Conservation (phyloP, 2,888 invertebrate species). For the Meloe dianella region DNA sequence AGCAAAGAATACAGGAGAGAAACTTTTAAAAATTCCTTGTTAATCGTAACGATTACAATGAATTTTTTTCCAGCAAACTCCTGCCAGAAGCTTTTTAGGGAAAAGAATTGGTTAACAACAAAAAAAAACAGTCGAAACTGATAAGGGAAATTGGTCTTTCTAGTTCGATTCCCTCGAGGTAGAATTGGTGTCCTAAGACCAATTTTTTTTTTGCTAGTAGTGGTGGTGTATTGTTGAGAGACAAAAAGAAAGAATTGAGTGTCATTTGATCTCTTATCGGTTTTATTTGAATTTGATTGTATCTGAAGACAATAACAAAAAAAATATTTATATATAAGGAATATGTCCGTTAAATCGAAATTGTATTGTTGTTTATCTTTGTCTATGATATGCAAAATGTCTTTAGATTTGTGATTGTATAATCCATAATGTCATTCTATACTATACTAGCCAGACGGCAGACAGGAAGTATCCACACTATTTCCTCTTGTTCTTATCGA, state of each 20-base stretch:
- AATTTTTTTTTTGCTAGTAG: constrained; percentile 41
- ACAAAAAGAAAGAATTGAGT: constrained; percentile 26
- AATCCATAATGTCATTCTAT: constrained; percentile 2
- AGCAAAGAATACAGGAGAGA: background rate
- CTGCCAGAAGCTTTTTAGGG: background rate
- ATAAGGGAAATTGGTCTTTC: constrained; percentile 54
- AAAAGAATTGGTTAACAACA: constrained; percentile 27
- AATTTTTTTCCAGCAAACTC: background rate
- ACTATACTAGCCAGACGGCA: background rate
- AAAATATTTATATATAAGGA: no score
- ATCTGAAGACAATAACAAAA: no score
- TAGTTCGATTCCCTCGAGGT: constrained; percentile 54
- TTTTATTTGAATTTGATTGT: constrained; percentile 43
- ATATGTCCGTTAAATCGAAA: background rate
- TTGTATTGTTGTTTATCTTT: background rate
- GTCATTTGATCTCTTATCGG: constrained; percentile 44
- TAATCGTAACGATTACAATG: background rate
- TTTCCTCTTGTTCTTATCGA: constrained; percentile 27
- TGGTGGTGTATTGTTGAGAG: constrained; percentile 32
- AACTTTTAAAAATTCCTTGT: background rate
- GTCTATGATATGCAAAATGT: background rate
- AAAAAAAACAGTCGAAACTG: constrained; percentile 41
- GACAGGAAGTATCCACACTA: constrained; percentile 1
- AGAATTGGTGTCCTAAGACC: constrained; percentile 46
- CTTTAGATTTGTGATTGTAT: background rate